Base-by-base conservation (phyloP, 2,888 invertebrate genomes). In the Unio pictorum region DNA sequence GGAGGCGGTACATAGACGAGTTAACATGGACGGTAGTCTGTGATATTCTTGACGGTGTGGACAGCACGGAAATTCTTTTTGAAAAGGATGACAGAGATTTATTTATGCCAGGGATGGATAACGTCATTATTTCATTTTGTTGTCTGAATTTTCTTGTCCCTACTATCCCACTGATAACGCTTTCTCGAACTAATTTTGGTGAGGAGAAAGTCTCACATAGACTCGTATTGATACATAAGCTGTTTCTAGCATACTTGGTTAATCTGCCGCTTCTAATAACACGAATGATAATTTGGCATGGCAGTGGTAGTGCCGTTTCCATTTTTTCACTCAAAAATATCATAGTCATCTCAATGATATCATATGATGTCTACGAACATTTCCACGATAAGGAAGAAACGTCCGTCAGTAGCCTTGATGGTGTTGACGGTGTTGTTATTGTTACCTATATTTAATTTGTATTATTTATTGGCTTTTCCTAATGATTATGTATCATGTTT, bases 271-370 rank as follows among this genome's bases (percentile, higher is more conserved):
- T 91, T 78, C 88, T 93, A 70, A 87, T 90, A 18, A 89, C 92
- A 4, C 89, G 93, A 26, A 85, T 92, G 71, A 91, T 92, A 75
- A 84, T 92, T 58, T 92, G 92, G 92, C 87, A 88, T 78, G 88
- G 87, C 7, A 89, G 91, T 68, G 85, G 89, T 28, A 87, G 90
- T 55, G 91, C 92, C 74, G 90, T 92, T 8, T 91, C 92, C 0
- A 89, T 92, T 11, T 93, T 93, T 82, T 85, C 91, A n/a, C 89
- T 92, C 80, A 93, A 93, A 81, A 93, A 93, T 83, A 80, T 92
- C 8, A 90, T 92, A 64, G 89, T 91, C 72, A 91, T 92, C 72
- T 87, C 91, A 67, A 80, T 91, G 3, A 90, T 90, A 3, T 73
- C 91, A 20, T 89, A 82, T 73, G 86, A 85, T 65, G 72, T 86